Conservation (phyloP, 2,113 vertebrate genomes). For the Potamarius usumacintae region DNA sequence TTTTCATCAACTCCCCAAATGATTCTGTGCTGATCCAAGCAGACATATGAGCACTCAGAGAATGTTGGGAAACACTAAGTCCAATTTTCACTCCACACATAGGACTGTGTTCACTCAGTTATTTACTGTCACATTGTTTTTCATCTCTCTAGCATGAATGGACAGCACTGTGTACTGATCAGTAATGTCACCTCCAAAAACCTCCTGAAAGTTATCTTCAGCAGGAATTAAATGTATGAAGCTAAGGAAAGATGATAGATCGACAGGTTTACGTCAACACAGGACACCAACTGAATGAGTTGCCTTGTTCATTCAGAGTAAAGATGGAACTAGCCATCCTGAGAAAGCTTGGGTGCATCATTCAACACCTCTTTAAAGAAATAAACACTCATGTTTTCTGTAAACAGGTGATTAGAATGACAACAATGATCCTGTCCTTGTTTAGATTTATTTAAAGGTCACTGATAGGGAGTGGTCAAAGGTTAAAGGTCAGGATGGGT, state of each 20-base stretch:
- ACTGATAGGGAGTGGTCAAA: conserved; percentile 47
- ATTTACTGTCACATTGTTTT: conserved; percentile 55
- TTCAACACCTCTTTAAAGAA: conserved; percentile 31
- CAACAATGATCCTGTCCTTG: conserved; percentile 1
- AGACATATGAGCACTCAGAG: not conserved
- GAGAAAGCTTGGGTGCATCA: conserved; percentile 17
- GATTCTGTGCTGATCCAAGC: conserved; percentile 14
- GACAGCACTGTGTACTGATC: conserved; percentile 60
- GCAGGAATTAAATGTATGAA: not conserved
- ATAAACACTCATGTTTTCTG: conserved; percentile 31
- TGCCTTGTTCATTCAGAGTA: not conserved
- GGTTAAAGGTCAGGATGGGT: conserved; percentile 35
- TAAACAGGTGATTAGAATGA: not conserved
- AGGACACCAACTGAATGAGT: not conserved
- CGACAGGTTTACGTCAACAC: not conserved
- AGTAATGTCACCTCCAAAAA: conserved; percentile 12
- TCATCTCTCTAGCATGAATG: conserved; percentile 13
- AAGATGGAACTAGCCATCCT: not conserved
- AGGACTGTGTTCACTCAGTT: conserved; percentile 64
- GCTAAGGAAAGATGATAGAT: not conserved
- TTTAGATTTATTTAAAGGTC: conserved; percentile 26
- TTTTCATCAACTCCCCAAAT: not conserved
- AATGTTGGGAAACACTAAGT: not conserved
- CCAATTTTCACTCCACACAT: conserved; percentile 64
- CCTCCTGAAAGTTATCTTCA: not conserved